These are phyloP conservation scores for Anisognathus igniventris DNA, from an alignment of 2,797 vertebrate genomes.

Conservation along the genomic window DNA sequence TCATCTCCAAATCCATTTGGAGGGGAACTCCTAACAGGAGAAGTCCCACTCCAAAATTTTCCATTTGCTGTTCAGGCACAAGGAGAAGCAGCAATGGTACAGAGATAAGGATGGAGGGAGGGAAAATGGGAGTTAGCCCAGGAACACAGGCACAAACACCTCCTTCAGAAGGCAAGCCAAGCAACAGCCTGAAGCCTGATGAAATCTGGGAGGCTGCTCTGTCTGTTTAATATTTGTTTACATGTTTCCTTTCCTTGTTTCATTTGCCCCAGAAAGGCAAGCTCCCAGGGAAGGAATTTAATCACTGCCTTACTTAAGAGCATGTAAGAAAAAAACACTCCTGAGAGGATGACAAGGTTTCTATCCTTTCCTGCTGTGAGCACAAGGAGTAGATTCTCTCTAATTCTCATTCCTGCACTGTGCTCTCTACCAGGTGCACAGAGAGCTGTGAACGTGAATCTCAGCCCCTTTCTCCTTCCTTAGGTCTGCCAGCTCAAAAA, in stretches of 20 bases:
- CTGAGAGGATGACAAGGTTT: background rate
- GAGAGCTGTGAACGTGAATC: rapidly evolving
- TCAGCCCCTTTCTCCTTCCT: background rate
- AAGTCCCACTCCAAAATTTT: background rate
- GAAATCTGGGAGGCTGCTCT: background rate
- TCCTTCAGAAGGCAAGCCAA: background rate
- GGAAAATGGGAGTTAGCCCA: background rate
- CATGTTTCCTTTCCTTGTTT: constrained; percentile 9
- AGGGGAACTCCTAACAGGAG: background rate
- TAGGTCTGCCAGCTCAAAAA: background rate
- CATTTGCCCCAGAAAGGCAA: constrained; percentile 1
- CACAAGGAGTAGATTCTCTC: background rate
- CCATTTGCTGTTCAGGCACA: background rate
- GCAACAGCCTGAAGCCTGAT: background rate
- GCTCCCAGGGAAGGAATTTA: constrained; percentile 21
- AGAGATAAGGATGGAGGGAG: background rate
- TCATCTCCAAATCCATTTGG: background rate
- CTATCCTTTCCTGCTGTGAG: background rate
- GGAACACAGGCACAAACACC: background rate
- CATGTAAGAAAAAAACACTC: background rate
- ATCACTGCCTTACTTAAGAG: constrained; percentile 11
- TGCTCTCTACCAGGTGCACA: background rate
- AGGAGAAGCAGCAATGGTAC: background rate
- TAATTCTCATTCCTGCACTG: background rate
- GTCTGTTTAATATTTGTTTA: constrained; percentile 28